Conservation (phyloP, 92 coral and sea anemone genomes). For the Zoanthus gigantus region DNA sequence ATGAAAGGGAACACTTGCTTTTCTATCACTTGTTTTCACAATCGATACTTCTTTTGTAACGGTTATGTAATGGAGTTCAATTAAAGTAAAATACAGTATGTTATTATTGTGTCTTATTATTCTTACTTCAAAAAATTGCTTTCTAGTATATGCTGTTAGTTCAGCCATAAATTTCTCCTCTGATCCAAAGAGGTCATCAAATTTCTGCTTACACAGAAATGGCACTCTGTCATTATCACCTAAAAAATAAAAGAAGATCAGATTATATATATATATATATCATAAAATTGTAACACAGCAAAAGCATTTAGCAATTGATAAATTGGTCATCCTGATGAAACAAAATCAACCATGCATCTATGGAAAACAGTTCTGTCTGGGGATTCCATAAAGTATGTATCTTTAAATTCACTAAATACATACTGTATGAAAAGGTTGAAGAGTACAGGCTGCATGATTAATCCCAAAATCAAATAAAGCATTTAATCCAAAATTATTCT, state of each 20-base stretch:
- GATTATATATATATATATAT: not conserved
- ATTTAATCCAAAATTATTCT: no score
- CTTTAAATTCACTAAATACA: no score
- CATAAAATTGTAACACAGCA: not conserved
- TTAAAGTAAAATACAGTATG: no score
- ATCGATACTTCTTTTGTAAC: no score
- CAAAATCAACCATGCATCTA: not conserved
- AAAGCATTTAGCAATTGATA: not conserved
- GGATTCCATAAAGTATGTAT: not conserved
- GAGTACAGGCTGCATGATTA: no score
- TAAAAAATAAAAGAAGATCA: slow-evolving; percentile 15
- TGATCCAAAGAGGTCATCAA: slow-evolving; percentile 75
- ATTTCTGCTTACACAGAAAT: slow-evolving; percentile 82
- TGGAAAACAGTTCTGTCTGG: not conserved
- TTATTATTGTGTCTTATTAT: no score
- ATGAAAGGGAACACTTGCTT: no score
- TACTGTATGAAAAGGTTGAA: no score
- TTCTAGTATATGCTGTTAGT: slow-evolving; percentile 89
- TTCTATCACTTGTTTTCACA: no score
- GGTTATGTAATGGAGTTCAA: no score
- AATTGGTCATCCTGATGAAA: no score
- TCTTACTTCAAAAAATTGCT: slow-evolving; percentile 96
- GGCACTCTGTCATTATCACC: slow-evolving; percentile 36
- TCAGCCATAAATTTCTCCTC: slow-evolving; percentile 88
- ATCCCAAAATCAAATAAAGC: no score